Conservation (phyloP, 2,113 vertebrate genomes). For the Rhinoderma darwinii region DNA sequence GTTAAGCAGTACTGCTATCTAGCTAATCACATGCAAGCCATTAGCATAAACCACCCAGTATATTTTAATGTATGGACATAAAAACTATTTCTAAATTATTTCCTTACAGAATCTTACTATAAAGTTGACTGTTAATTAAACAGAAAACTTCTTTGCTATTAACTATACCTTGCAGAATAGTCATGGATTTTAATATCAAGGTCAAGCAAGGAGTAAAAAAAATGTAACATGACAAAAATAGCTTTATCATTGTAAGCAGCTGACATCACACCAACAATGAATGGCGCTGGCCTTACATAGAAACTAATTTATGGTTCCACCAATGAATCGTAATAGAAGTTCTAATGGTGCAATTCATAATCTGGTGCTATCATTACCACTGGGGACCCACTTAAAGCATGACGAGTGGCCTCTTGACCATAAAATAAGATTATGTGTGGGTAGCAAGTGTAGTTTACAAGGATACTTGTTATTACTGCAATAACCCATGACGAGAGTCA, state of each 20-base stretch:
- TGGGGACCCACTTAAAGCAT: conserved; percentile 17
- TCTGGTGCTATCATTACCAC: not conserved
- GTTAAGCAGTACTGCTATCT: too few relatives aligned
- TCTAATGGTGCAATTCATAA: conserved; percentile 32
- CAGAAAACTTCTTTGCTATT: not conserved
- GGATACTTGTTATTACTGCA: conserved; percentile 44
- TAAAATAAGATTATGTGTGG: conserved; percentile 8
- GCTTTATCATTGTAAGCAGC: conserved; percentile 4
- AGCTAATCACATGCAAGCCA: not conserved
- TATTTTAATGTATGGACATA: not conserved
- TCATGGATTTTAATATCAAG: not conserved
- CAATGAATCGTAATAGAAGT: not conserved
- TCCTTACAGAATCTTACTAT: not conserved
- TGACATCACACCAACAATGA: not conserved
- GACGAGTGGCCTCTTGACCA: conserved; percentile 16
- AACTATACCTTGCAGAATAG: not conserved
- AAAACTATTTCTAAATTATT: not conserved
- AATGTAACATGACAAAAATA: not conserved
- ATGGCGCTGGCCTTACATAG: not conserved
- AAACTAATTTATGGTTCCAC: conserved; percentile 8
- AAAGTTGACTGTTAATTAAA: conserved; percentile 11
- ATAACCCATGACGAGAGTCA: conserved; percentile 17
- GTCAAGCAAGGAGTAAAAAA: not conserved
- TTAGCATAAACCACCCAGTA: not conserved
- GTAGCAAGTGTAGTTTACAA: not conserved